Base-by-base conservation (phyloP, 2,888 invertebrate genomes). In the Adineta ricciae region DNA sequence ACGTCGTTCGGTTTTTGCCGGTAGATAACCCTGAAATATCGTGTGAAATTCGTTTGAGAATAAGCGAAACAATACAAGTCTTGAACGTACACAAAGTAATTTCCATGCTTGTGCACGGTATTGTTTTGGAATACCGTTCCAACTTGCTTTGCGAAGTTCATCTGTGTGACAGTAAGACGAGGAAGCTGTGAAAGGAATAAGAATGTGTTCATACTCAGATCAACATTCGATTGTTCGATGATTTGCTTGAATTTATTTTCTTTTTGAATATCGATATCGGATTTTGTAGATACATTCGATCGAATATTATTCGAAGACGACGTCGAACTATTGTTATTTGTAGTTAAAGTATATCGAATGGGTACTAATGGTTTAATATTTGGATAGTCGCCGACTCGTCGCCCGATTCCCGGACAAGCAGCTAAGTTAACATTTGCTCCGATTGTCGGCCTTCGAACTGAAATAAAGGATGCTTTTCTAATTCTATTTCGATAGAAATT, bases 81-180 rank as follows among this genome's bases (percentile, higher is more conserved):
- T 73, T 16, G 50, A 84, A 9, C 14, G n/a, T 49, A 87, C 73
- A 16, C 82, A 82, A 32, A 87, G 72, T 86, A 94, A 90, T 89
- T 93, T 92, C 94, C 94, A 94, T 8, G 93, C 92, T 83, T 92
- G 91, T 78, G 93, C 92, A 88, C 94, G 92, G 87, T 96, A 94
- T 92, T 94, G 94, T 73, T 94, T 93, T 83, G 98, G 98, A 88
- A 99, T 94, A 36, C 99, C 99, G 85, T 97, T 96, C 97, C 98
- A 99, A 90, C 85, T 84, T 32, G 82, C 41, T 56, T 85, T 85
- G 46, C 83, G 78, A n/a, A 85, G 54, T 82, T 85, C 85, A 41
- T 41, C 78, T 78, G 41, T n/a, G n/a, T 78, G n/a, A n/a, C n/a
- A n/a, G n/a, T n/a, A n/a, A n/a, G n/a, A n/a, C n/a, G n/a, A n/a